Percentiles rank a stretch among this genome's conserved stretches.
Conservation (phyloP, 2,797 vertebrate genomes). For the Phalloptychus januarius region DNA sequence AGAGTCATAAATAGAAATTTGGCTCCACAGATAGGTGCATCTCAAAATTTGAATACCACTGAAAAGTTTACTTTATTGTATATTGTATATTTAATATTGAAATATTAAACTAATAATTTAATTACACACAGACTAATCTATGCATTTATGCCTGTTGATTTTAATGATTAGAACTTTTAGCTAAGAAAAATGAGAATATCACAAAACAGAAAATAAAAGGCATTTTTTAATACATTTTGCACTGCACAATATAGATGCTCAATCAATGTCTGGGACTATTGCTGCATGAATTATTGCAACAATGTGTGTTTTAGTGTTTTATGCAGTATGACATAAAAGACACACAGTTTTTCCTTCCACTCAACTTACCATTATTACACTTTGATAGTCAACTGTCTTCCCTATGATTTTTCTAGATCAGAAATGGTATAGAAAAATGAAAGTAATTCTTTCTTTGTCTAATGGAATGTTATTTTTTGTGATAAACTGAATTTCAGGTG, state of each 20-base stretch:
- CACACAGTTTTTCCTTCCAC: not conserved
- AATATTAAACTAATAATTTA: not conserved
- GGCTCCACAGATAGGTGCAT: constrained; percentile 14
- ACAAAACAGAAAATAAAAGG: not conserved
- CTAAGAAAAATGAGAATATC: not conserved
- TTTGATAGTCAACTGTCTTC: not conserved
- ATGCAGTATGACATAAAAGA: not conserved
- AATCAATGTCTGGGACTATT: not conserved
- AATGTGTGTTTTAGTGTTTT: not conserved
- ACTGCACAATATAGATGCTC: not conserved
- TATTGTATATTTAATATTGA: no score
- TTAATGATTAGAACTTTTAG: not conserved
- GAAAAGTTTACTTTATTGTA: not conserved
- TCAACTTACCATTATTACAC: not conserved
- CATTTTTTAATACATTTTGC: not conserved
- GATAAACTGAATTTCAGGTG: not conserved
- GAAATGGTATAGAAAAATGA: no score
- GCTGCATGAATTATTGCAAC: not conserved
- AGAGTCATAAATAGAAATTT: constrained; percentile 57
- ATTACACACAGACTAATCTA: not conserved
- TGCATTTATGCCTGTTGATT: not conserved
- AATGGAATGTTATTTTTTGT: not conserved
- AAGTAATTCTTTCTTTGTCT: not conserved
- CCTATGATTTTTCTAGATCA: not conserved
- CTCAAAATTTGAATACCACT: not conserved